Percentiles rank a stretch among this genome's conserved stretches.
Conservation (phyloP, 1,140 invertebrate genomes). For the Psix sp. region DNA sequence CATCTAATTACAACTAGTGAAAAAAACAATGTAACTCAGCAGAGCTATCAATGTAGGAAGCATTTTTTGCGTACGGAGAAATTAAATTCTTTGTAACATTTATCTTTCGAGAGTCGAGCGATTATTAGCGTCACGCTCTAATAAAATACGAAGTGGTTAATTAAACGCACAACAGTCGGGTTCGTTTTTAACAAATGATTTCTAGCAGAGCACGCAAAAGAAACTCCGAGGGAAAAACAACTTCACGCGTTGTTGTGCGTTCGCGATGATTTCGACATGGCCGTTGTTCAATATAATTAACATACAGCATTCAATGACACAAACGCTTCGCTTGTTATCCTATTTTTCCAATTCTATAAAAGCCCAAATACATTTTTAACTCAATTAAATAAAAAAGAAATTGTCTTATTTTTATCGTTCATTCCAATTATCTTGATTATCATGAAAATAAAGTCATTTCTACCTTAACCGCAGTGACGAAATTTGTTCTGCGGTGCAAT, state of each 20-base stretch:
- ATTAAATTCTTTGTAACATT: constrained; percentile 37
- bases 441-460: no score
- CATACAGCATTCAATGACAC: constrained; percentile 19
- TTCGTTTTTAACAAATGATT: constrained; percentile 24
- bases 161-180: constrained; percentile 29
- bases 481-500: no score
- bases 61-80: constrained; percentile 10
- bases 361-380: no score
- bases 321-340: background rate
- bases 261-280: no score
- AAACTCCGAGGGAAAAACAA: constrained; percentile 5
- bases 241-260: constrained; percentile 2
- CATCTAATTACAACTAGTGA: no score
- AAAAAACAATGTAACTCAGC: no score
- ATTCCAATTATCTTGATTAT: no score
- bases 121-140: constrained; percentile 41
- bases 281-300: constrained; percentile 24
- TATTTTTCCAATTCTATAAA: background rate
- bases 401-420: no score
- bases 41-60: constrained; percentile 7
- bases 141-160: constrained; percentile 29
- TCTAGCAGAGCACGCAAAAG: constrained; percentile 4
- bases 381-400: no score
- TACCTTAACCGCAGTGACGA: no score
- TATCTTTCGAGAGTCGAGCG: constrained; percentile 29